Conservation (phyloP, 2,888 invertebrate genomes). For the Pammene fasciana region DNA sequence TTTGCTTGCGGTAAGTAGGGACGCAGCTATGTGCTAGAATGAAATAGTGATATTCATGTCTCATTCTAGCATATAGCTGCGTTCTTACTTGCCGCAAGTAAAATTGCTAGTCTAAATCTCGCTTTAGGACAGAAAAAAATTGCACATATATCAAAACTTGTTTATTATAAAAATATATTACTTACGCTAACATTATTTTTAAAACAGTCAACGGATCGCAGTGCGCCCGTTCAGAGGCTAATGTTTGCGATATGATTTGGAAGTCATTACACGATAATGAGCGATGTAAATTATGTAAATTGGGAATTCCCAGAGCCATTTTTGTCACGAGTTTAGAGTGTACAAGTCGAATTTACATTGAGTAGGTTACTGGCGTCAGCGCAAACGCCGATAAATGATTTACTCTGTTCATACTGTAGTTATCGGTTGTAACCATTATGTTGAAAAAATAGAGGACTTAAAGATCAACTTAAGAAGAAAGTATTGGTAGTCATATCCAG, state of each 20-base stretch:
- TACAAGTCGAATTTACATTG: not conserved
- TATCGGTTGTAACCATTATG: not conserved
- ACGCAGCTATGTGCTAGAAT: no score
- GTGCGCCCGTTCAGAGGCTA: conserved; percentile 18
- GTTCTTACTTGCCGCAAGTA: no score
- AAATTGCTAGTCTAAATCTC: no score
- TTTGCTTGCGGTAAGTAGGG: no score
- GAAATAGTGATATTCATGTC: no score
- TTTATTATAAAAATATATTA: conserved; percentile 67
- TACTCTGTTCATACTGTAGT: not conserved
- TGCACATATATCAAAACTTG: conserved; percentile 52
- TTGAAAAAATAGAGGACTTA: no score
- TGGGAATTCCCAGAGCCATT: not conserved
- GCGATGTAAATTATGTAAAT: not conserved
- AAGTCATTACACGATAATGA: not conserved
- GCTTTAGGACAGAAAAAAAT: conserved; percentile 45
- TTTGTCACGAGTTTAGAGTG: no score
- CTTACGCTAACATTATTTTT: conserved; percentile 48
- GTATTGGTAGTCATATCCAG: no score
- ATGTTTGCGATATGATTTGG: not conserved
- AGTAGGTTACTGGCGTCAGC: not conserved
- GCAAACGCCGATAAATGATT: not conserved
- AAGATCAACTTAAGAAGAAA: no score
- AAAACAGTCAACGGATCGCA: conserved; percentile 32
- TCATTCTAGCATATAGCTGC: no score